These are phyloP conservation scores for Desmophyllum pertusum DNA, from an alignment of 92 coral and sea anemone genomes.

Conservation along the genomic window DNA sequence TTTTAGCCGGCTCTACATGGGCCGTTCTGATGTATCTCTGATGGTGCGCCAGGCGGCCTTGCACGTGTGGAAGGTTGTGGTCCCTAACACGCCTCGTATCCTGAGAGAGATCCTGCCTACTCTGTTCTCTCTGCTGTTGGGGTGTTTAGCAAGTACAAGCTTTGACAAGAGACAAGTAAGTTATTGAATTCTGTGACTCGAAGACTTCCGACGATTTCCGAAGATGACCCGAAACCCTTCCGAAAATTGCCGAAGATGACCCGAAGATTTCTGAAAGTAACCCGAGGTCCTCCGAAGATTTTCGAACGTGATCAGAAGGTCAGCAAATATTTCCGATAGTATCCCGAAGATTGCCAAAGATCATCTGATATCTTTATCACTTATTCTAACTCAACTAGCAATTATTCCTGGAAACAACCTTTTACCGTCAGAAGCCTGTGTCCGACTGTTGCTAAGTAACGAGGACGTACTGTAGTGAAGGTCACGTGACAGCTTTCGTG, in stretches of 20 bases:
- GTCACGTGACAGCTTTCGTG: not conserved
- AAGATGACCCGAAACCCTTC: no score
- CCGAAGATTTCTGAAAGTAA: no score
- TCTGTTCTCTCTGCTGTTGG: conserved; percentile 91
- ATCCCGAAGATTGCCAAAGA: no score
- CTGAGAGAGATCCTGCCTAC: conserved; percentile 95
- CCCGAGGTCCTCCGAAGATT: no score
- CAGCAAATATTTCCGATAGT: no score
- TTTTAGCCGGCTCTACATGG: conserved; percentile 97
- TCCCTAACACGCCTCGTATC: conserved; percentile 97
- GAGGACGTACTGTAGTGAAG: not conserved
- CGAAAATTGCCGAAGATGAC: no score
- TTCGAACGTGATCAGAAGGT: no score
- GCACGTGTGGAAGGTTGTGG: conserved; percentile 99
- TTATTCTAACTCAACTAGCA: not conserved
- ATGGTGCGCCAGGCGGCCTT: conserved; percentile 98
- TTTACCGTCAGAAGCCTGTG: not conserved
- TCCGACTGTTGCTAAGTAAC: not conserved
- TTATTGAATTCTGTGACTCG: not conserved
- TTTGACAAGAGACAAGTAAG: conserved; percentile 96
- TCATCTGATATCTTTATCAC: no score
- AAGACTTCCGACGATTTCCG: no score
- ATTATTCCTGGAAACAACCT: no score
- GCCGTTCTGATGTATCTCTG: conserved; percentile 97
- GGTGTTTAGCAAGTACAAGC: conserved; percentile 97